Percentiles rank a stretch among this genome's conserved stretches.
These are phyloP conservation scores for Quadriops clusia DNA, from an alignment of 2,888 invertebrate species.

Conservation along the genomic window DNA sequence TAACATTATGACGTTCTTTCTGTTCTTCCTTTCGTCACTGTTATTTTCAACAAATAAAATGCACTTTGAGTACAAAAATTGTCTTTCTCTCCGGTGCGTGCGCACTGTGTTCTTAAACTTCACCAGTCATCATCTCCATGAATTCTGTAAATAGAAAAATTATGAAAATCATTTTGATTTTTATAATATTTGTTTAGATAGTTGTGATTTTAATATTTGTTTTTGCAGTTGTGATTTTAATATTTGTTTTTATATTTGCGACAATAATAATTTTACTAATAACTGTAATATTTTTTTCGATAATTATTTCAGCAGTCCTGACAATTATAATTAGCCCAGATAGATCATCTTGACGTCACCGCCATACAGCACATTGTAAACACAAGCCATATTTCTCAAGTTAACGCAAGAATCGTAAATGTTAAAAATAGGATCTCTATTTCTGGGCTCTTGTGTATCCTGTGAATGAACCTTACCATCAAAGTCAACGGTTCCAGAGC, in stretches of 20 bases:
- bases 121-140: slow-evolving; percentile 95
- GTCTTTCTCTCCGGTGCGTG: slow-evolving; percentile 4
- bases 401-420: slow-evolving; percentile 12
- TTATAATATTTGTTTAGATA: too few species aligned
- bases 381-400: slow-evolving; percentile 5
- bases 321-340: too few species aligned
- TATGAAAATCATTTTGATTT: too few species aligned
- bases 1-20: too few species aligned
- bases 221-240: too few species aligned
- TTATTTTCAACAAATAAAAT: too few species aligned
- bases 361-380: slow-evolving; percentile 2
- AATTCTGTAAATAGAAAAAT: slow-evolving; percentile 64
- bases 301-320: too few species aligned
- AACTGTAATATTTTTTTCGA: too few species aligned
- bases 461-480: slow-evolving; percentile 56
- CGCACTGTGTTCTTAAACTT: slow-evolving; percentile 45
- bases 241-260: too few species aligned
- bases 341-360: slow-evolving; percentile 5
- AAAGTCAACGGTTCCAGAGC: slow-evolving; percentile 97
- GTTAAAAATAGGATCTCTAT: slow-evolving; percentile 11
- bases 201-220: too few species aligned
- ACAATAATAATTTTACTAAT: too few species aligned
- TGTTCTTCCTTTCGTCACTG: too few species aligned
- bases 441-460: slow-evolving; percentile 1
- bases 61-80: slow-evolving; percentile 9